Conservation (phyloP, 2,113 vertebrate genomes). For the Psittacula cyanocephala region DNA sequence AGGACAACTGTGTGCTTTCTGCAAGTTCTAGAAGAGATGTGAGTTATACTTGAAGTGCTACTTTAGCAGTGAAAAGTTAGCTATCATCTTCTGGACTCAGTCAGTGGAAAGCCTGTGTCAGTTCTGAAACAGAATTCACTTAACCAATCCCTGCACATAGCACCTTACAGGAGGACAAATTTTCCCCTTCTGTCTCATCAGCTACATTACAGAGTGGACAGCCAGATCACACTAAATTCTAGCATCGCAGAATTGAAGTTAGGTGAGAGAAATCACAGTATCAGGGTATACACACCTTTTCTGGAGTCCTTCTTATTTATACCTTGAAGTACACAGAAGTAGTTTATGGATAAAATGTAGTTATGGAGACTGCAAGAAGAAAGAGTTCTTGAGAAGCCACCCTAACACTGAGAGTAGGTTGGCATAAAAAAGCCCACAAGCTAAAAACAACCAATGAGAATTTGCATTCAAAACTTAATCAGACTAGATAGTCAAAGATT, state of each 20-base stretch:
- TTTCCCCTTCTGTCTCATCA: background rate
- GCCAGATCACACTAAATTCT: background rate
- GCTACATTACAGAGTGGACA: background rate
- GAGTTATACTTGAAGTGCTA: background rate
- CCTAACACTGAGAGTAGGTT: background rate
- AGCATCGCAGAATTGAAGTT: background rate
- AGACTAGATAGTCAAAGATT: background rate
- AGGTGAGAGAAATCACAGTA: background rate
- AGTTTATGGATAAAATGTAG: background rate
- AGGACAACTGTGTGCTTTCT: background rate
- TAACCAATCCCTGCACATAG: background rate
- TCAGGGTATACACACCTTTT: background rate
- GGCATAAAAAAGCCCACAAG: background rate
- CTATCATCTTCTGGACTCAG: background rate
- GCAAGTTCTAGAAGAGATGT: background rate
- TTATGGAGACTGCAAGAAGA: background rate
- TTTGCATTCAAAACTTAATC: background rate
- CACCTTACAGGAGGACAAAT: background rate
- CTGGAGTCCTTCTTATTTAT: background rate
- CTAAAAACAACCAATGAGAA: background rate
- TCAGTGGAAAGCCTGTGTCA: background rate
- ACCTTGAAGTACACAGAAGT: background rate
- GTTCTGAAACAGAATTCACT: background rate
- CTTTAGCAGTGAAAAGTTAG: background rate
- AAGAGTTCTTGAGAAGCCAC: background rate